These are phyloP conservation scores for Morinoia aosen DNA, from an alignment of 2,888 invertebrate genomes.

Conservation along the genomic window DNA sequence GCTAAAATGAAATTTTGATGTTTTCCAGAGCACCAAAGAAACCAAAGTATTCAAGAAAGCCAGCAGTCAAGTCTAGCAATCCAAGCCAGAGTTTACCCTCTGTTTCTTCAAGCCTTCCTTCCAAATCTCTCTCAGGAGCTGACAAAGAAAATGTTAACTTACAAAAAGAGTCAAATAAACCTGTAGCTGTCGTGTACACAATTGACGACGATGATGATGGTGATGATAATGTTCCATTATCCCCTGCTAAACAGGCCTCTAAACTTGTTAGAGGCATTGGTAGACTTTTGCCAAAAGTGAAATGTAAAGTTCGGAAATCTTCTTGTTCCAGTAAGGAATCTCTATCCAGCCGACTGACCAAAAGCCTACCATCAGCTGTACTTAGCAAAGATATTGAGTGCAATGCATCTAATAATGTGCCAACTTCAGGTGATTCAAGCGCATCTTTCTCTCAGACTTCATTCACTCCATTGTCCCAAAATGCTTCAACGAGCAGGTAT, in stretches of 20 bases:
- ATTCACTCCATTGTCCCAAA: background rate
- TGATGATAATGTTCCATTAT: background rate
- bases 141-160: constrained; percentile 29
- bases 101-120: background rate
- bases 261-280: background rate
- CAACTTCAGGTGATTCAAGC: background rate
- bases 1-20: background rate
- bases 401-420: background rate
- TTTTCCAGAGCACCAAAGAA: constrained; percentile 9
- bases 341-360: background rate
- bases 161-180: background rate
- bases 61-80: background rate
- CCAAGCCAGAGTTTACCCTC: background rate
- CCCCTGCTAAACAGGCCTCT: background rate
- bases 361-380: background rate
- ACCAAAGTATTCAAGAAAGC: background rate
- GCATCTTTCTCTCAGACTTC: background rate
- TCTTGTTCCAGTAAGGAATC: background rate
- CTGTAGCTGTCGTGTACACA: background rate
- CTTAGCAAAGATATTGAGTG: background rate
- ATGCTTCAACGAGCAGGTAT: background rate
- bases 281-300: background rate
- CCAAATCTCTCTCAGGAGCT: background rate
- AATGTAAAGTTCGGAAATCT: background rate
- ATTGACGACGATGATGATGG: constrained; percentile 27